Percentiles rank a stretch among this genome's conserved stretches.
Conservation (phyloP, 2,797 vertebrate genomes). For the Mormyrus proboscirostris region DNA sequence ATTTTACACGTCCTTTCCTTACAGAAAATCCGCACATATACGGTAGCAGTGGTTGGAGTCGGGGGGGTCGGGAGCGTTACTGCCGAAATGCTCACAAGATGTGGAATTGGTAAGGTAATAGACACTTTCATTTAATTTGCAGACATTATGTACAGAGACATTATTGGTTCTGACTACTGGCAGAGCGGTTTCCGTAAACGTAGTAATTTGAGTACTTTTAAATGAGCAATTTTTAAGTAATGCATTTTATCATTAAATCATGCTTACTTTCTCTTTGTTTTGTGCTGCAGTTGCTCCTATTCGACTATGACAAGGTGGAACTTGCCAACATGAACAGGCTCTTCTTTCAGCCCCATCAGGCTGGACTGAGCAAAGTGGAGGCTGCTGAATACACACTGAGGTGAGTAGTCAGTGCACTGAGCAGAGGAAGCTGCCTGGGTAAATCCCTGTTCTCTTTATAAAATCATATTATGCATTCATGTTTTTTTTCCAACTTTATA, state of each 20-base stretch:
- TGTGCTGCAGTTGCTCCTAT: constrained; percentile 76
- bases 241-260: not conserved
- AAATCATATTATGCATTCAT: not conserved
- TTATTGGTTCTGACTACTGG: constrained; percentile 18
- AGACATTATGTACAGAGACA: not conserved
- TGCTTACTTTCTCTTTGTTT: not conserved
- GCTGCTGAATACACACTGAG: constrained; percentile 92
- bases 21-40: constrained; percentile 87
- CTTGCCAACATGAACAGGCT: constrained; percentile 97
- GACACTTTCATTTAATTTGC: constrained; percentile 24
- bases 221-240: not conserved
- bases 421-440: not conserved
- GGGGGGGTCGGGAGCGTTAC: constrained; percentile 96
- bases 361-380: constrained; percentile 92
- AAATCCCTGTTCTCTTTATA: not conserved
- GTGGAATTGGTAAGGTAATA: constrained; percentile 99
- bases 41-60: constrained; percentile 87
- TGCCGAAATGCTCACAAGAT: constrained; percentile 97
- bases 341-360: constrained; percentile 98
- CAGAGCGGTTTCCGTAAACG: not conserved
- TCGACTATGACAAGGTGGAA: constrained; percentile 97
- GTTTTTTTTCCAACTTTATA: not conserved
- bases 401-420: constrained; percentile 48
- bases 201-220: not conserved
- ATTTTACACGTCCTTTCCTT: constrained; percentile 13